Conservation (phyloP, 2,797 vertebrate genomes). For the Amphiprion clarkii region DNA sequence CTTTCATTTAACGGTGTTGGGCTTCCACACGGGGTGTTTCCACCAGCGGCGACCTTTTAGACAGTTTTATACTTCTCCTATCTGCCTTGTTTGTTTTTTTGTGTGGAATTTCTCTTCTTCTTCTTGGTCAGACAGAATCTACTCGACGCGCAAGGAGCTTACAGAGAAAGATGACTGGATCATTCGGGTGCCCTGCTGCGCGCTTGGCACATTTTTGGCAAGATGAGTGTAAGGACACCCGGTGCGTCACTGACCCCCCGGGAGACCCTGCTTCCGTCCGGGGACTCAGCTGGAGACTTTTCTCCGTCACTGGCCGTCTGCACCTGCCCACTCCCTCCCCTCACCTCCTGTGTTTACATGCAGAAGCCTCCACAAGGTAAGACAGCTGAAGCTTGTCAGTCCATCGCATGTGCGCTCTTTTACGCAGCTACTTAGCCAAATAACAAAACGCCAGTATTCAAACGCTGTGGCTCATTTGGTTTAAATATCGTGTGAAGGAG, state of each 20-base stretch:
- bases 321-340: slow-evolving; percentile 88
- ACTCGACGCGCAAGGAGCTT: slow-evolving; percentile 66
- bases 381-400: slow-evolving; percentile 24
- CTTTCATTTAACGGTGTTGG: slow-evolving; percentile 90
- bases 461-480: neutral
- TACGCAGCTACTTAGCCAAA: neutral
- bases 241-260: slow-evolving; percentile 81
- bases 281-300: slow-evolving; percentile 76
- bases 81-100: neutral
- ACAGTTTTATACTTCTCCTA: slow-evolving; percentile 40
- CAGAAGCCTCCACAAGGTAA: slow-evolving; percentile 71
- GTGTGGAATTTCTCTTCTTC: slow-evolving; percentile 43
- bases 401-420: neutral
- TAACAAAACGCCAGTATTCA: neutral
- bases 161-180: slow-evolving; percentile 65
- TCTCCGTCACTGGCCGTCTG: slow-evolving; percentile 81
- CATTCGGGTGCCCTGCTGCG: slow-evolving; percentile 64
- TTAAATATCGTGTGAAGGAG: neutral
- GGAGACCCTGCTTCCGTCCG: slow-evolving; percentile 58
- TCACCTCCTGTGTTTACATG: slow-evolving; percentile 39
- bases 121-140: slow-evolving; percentile 62
- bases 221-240: slow-evolving; percentile 81
- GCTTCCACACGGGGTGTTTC: slow-evolving; percentile 87
- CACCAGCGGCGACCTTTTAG: slow-evolving; percentile 59
- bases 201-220: slow-evolving; percentile 77